Conservation (phyloP, 2,797 vertebrate genomes). For the Naso thynnoides region DNA sequence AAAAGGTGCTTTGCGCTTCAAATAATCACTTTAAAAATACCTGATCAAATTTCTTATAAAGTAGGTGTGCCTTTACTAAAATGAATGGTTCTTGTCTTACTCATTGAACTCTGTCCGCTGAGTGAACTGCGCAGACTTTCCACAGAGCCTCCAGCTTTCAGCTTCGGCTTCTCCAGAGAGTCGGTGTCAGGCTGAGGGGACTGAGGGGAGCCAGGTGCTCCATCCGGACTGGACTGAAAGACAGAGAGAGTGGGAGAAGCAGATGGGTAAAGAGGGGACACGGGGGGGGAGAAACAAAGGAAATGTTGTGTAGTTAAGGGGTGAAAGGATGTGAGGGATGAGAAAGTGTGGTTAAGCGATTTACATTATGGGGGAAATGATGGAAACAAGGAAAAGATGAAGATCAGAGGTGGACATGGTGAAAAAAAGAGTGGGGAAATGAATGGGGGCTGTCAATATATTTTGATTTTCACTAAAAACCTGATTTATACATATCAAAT, state of each 20-base stretch:
- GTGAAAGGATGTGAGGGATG: conserved; percentile 8
- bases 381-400: not conserved
- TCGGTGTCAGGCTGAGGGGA: conserved; percentile 87
- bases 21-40: not conserved
- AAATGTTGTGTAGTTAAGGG: conserved; percentile 25
- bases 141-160: conserved; percentile 96
- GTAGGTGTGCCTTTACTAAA: not conserved
- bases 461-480: not conserved
- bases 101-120: conserved; percentile 99
- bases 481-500: not conserved
- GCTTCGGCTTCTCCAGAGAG: conserved; percentile 94
- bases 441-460: not conserved
- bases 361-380: not conserved
- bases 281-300: conserved; percentile 6
- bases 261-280: conserved; percentile 28
- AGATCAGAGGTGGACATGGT: not conserved
- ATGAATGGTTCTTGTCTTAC: conserved; percentile 80
- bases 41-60: not conserved
- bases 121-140: conserved; percentile 97
- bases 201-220: conserved; percentile 88
- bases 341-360: conserved; percentile 6
- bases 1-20: not conserved
- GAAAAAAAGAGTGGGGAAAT: not conserved
- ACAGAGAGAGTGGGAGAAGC: conserved; percentile 9
- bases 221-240: conserved; percentile 89